phyloP scores from a whole-genome alignment of 2,888 invertebrate genomes.

The Brachypterus glaber region DNA sequence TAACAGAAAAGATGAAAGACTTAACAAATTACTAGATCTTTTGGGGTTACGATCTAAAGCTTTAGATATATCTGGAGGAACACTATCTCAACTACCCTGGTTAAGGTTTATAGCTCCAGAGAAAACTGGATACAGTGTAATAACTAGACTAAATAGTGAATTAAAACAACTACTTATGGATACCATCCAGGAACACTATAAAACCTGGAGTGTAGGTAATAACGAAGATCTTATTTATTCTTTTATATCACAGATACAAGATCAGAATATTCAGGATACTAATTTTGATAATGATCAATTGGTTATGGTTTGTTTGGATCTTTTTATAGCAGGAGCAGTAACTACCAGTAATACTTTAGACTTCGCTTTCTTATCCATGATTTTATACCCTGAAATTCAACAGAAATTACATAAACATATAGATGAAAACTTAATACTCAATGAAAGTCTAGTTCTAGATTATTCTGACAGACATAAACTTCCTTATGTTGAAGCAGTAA shows the following conservation, averaged over 20 bases:
- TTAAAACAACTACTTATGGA: slow-evolving; percentile 47
- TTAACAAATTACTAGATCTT: slow-evolving; percentile 42
- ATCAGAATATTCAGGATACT: too few relatives aligned
- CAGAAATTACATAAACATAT: slow-evolving; percentile 47
- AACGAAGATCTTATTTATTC: slow-evolving; percentile 53
- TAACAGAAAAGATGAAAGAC: slow-evolving; percentile 37
- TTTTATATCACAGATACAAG: slow-evolving; percentile 52
- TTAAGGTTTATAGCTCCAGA: slow-evolving; percentile 52
- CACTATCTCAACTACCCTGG: slow-evolving; percentile 54
- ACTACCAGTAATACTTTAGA: slow-evolving; percentile 56
- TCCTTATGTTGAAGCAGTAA: slow-evolving; percentile 47
- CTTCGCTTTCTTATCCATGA: slow-evolving; percentile 51
- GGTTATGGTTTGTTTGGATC: slow-evolving; percentile 54
- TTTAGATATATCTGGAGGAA: slow-evolving; percentile 41
- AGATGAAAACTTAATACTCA: slow-evolving; percentile 38
- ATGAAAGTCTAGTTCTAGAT: slow-evolving; percentile 40
- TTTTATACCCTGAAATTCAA: slow-evolving; percentile 50
- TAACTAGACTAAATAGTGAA: slow-evolving; percentile 47
- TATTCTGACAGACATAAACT: slow-evolving; percentile 43
- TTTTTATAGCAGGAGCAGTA: slow-evolving; percentile 57
- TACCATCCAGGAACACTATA: slow-evolving; percentile 48
- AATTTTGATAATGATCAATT: slow-evolving; percentile 59
- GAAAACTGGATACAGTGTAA: slow-evolving; percentile 50
- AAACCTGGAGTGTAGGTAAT: slow-evolving; percentile 39
- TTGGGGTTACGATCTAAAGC: slow-evolving; percentile 44